Conservation (phyloP, 2,888 invertebrate genomes). For the Tribolium freemani region DNA sequence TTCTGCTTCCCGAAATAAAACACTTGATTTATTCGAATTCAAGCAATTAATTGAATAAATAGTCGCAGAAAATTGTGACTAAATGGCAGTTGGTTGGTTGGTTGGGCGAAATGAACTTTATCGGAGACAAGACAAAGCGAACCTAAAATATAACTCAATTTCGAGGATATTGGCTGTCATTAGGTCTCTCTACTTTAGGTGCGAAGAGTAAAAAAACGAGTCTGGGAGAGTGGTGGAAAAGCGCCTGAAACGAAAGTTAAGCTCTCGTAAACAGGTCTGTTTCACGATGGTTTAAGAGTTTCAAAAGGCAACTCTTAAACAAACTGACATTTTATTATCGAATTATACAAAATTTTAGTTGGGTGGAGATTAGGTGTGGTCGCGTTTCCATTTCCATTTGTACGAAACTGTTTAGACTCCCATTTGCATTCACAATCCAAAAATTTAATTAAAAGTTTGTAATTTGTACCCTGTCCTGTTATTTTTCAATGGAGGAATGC, state of each 20-base stretch:
- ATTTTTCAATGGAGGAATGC: too few species aligned
- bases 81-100: constrained; percentile 1
- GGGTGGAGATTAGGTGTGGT: neutral
- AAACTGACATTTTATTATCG: constrained; percentile 27
- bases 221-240: constrained; percentile 5
- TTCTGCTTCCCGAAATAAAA: too few species aligned
- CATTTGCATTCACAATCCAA: neutral
- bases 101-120: constrained; percentile 11
- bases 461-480: neutral
- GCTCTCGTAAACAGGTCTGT: constrained; percentile 28
- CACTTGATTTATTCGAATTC: neutral
- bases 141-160: constrained; percentile 31
- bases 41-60: neutral
- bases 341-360: neutral
- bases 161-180: constrained; percentile 26
- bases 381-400: neutral
- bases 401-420: neutral
- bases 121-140: constrained; percentile 3
- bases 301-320: constrained; percentile 6
- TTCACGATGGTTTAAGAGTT: constrained; percentile 18
- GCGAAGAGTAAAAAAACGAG: constrained; percentile 12
- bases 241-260: constrained; percentile 33
- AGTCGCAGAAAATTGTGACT: neutral
- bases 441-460: neutral
- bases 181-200: constrained; percentile 8